Evolutionary conservation across 2,113 vertebrate species (phyloP), one percentile per base, ranked within the genome.

Genomic region (Stegostoma tigrinum): DNA sequence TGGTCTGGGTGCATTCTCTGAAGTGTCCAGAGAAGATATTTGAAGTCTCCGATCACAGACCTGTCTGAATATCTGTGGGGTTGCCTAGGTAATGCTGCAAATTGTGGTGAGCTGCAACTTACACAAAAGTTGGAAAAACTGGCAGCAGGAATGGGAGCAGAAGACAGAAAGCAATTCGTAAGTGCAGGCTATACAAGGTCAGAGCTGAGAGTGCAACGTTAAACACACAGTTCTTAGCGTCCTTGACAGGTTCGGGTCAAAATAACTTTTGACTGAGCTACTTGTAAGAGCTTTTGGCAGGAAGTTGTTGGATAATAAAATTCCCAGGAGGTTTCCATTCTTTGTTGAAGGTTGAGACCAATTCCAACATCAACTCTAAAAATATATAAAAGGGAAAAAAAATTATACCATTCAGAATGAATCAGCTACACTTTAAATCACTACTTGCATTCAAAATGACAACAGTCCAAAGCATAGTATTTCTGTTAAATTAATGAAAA

Each of bases 61-160:
- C 55, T n/a, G 34, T 66, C 55, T 66, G 15, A 66, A 93, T 66
- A 64, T 42, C 91, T 67, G 38, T 19, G 7, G 64, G n/a, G 91
- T 94, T 94, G 64, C 91, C 91, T 94, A 24, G 66, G 91, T 42
- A 42, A 94, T 45, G 66, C n/a, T 70, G 91, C 66, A 70, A 42
- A 70, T 68, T 38, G 64, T 93, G 38, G 61, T 23, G 6, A 34
- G 42, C 64, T 68, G 91, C 23, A 38, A 94, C 68, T 70, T 23
- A 70, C n/a, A 45, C 64, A 45, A 94, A 83, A 93, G 90, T 93
- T 64, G 67, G 90, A 42, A 42, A 70, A 24, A 21, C 64, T 27
- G 66, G 38, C 90, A 42, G 52, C 90, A 21, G 38, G 14, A 94
- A 45, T 0, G 17, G 90, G 64, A 67, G 80, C 42, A 17, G 38